Conservation (phyloP, 2,797 vertebrate genomes). For the Podargus strigoides region DNA sequence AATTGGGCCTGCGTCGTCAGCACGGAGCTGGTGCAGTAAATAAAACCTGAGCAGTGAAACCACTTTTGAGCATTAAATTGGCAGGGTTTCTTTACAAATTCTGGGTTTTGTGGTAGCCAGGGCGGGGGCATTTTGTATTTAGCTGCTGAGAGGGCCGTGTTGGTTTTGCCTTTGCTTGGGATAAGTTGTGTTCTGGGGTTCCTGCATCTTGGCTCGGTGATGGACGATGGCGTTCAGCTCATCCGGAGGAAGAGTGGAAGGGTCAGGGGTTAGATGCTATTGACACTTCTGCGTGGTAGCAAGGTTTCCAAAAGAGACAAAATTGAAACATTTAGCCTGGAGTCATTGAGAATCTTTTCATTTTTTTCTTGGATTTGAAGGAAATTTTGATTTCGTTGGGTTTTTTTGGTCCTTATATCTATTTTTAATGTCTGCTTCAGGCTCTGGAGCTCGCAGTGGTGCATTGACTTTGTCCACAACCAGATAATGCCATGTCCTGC, state of each 20-base stretch:
- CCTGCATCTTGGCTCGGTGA: background rate
- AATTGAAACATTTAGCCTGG: background rate
- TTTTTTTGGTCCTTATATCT: background rate
- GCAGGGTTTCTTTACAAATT: background rate
- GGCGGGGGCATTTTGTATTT: background rate
- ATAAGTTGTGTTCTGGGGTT: background rate
- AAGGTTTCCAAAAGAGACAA: background rate
- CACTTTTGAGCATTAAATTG: background rate
- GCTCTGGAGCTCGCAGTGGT: background rate
- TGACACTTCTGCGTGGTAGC: background rate
- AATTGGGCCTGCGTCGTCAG: slow-evolving; percentile 5
- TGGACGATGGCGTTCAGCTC: background rate
- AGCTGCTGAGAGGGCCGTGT: background rate
- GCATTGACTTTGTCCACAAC: background rate
- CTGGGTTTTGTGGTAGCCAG: background rate
- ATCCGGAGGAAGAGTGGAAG: background rate
- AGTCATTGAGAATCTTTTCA: background rate
- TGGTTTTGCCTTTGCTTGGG: background rate
- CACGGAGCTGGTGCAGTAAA: background rate
- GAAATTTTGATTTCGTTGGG: background rate
- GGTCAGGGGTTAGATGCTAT: background rate
- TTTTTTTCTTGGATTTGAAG: background rate
- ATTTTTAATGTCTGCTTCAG: background rate
- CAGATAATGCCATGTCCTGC: background rate
- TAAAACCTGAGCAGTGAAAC: slow-evolving; percentile 19